Evolutionary conservation across 2,888 invertebrate species (phyloP), one percentile per base, ranked within the genome.

Genomic region (Sepioteuthis lessoniana): DNA sequence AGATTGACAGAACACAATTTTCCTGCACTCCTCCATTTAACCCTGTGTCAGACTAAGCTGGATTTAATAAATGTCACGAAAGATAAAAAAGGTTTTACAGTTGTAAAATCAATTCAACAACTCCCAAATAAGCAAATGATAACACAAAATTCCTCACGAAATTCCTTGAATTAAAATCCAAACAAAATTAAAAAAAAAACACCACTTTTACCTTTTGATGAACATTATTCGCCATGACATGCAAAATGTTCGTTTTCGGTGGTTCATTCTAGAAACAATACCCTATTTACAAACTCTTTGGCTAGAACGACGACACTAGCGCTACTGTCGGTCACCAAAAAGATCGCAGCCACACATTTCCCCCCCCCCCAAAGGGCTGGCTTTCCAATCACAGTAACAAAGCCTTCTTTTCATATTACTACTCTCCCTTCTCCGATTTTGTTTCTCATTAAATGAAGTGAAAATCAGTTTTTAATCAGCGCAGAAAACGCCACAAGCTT

Each of bases 401-500:
- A 76, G 19, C 55, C 25, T 25, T 7, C 25, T 55, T 25, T 55
- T 55, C 16, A 16, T 76, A n/a, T 35, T 76, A 16, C 19, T 35
- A 2, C n/a, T 16, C 76, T 13, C n/a, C 13, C 76, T 35, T 25
- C 76, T 76, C 35, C n/a, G 16, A n/a, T 35, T 76, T 35, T 25
- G 19, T 76, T 76, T 76, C 76, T n/a, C n/a, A 76, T 76, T 76
- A 76, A 76, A 76, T 76, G 76, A 76, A 76, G n/a, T 76, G n/a
- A 76, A 76, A 76, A n/a, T 76, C 76, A 35, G n/a, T 76, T 35
- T n/a, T 60, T 76, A 76, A 76, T 76, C n/a, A 76, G 76, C 25
- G n/a, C n/a, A 13, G 76, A 76, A 76, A 76, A n/a, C 35, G 76
- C 76, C 76, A 76, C 76, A 3, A 76, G n/a, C 76, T 76, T 76